Conservation (phyloP, 2,113 vertebrate genomes). For the Eulacestoma nigropectus region DNA sequence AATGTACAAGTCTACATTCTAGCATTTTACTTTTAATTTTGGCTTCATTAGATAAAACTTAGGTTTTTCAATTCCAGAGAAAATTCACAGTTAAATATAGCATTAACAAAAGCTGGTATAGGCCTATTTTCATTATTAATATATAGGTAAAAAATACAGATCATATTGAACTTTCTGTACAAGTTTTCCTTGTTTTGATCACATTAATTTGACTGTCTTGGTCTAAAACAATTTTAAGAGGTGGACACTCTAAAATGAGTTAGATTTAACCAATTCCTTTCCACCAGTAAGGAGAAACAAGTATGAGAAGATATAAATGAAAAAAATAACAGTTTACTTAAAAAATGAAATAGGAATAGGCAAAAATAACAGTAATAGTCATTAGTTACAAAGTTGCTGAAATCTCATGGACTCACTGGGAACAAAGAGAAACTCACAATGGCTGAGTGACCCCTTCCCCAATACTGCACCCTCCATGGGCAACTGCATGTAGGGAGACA, state of each 20-base stretch:
- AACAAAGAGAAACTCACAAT: neutral
- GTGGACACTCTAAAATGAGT: neutral
- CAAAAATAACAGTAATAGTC: neutral
- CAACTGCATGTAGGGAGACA: neutral
- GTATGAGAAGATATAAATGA: neutral
- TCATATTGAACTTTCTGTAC: neutral
- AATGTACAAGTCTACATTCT: neutral
- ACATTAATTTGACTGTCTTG: neutral
- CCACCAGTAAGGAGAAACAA: neutral
- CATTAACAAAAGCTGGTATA: neutral
- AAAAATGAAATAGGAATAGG: neutral
- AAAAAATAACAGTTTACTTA: neutral
- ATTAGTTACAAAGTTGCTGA: neutral
- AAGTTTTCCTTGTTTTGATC: neutral
- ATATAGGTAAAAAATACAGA: neutral
- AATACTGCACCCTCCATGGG: neutral
- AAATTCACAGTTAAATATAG: neutral
- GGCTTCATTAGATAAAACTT: neutral
- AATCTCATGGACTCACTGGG: neutral
- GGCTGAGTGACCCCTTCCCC: neutral
- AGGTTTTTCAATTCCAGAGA: neutral
- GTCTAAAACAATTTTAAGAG: neutral
- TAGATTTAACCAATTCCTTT: neutral
- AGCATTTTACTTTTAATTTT: neutral
- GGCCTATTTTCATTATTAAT: neutral